Conservation (phyloP, 2,797 vertebrate species). For the Galago senegalensis region DNA sequence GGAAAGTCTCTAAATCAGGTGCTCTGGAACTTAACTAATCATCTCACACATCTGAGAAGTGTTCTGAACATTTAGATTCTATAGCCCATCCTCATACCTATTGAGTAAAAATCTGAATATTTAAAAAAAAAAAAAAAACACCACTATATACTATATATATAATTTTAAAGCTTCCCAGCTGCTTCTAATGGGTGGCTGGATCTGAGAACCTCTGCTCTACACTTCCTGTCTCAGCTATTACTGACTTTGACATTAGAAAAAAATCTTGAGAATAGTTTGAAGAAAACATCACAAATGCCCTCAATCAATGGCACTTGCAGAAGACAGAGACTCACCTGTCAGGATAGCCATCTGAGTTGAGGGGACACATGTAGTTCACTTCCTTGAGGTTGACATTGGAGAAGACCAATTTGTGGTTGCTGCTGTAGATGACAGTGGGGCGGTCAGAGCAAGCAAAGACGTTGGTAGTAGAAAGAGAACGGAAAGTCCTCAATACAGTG, state of each 20-base stretch:
- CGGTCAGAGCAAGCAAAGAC: slow-evolving; percentile 99
- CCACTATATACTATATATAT: too few relatives aligned
- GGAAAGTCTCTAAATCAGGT: neutral
- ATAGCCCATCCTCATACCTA: neutral
- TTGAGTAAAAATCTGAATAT: neutral
- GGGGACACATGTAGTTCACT: slow-evolving; percentile 99
- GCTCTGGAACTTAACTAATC: neutral
- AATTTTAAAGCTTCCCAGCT: neutral
- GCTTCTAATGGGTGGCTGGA: neutral
- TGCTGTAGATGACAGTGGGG: slow-evolving; percentile 99
- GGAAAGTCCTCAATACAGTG: slow-evolving; percentile 97
- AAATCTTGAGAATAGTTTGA: too few relatives aligned
- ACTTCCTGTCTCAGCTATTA: too few relatives aligned
- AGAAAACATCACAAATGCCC: neutral
- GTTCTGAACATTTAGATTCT: slow-evolving; percentile 9
- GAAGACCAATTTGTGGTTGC: slow-evolving; percentile 99
- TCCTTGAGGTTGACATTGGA: slow-evolving; percentile 99
- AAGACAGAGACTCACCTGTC: slow-evolving; percentile 92
- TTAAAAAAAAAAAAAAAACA: neutral
- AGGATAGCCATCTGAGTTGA: slow-evolving; percentile 98
- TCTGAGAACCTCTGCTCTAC: neutral
- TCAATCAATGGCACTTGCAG: neutral
- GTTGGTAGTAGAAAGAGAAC: slow-evolving; percentile 98
- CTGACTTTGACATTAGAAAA: neutral
- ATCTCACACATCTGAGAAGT: neutral